Conservation (phyloP, 1,140 invertebrate genomes). For the Bombus sibiricus region DNA sequence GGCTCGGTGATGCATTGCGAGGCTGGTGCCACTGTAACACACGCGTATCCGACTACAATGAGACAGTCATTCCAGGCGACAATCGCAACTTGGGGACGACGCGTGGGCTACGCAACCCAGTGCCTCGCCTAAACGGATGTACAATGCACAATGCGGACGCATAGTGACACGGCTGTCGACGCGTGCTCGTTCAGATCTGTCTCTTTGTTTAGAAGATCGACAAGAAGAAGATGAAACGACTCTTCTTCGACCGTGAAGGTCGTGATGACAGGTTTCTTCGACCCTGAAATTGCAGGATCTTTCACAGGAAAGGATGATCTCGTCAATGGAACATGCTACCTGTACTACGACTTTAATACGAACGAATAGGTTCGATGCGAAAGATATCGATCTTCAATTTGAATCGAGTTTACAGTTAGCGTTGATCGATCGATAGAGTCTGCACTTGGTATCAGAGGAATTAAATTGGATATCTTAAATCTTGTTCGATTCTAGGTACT, state of each 20-base stretch:
- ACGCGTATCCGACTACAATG: constrained; percentile 57
- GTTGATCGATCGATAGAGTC: too few relatives aligned
- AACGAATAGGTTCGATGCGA: too few relatives aligned
- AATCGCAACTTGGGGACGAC: constrained; percentile 56
- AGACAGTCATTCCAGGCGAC: constrained; percentile 61
- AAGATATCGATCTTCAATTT: too few relatives aligned
- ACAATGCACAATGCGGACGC: constrained; percentile 61
- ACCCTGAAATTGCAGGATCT: neutral
- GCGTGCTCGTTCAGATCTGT: neutral
- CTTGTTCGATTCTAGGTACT: too few relatives aligned
- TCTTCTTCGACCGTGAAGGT: constrained; percentile 52
- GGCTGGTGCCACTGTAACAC: constrained; percentile 67
- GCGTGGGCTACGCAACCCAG: constrained; percentile 75
- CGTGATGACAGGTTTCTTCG: constrained; percentile 38
- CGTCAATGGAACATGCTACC: neutral
- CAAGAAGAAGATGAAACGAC: constrained; percentile 14
- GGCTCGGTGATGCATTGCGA: constrained; percentile 73
- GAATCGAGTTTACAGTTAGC: too few relatives aligned
- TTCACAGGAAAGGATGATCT: neutral
- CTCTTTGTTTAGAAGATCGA: constrained; percentile 10
- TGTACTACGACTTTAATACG: too few relatives aligned
- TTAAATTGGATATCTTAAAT: too few relatives aligned
- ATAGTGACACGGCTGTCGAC: constrained; percentile 46
- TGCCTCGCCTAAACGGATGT: constrained; percentile 74
- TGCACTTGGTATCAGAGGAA: too few relatives aligned